Conservation (phyloP, 2,888 invertebrate genomes). For the Mesodorylaimus sp. region DNA sequence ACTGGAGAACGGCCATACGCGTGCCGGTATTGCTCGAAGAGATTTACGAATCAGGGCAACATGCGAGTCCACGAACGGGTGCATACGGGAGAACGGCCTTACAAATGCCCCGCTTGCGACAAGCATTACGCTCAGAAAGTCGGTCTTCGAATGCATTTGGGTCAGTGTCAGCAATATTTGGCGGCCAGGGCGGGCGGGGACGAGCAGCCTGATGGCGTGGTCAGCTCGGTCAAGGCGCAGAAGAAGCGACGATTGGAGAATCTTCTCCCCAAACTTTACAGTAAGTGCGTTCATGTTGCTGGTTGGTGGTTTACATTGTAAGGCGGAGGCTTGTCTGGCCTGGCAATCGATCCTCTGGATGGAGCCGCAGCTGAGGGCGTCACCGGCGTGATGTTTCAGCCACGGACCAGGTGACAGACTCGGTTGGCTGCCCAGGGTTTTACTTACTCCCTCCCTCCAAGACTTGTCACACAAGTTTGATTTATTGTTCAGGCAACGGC, state of each 20-base stretch:
- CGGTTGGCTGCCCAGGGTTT: too few relatives aligned
- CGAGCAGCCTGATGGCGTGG: background rate
- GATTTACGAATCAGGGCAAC: slow-evolving; percentile 24
- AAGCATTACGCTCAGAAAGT: slow-evolving; percentile 24
- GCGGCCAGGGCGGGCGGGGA: background rate
- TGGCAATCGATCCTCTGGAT: too few relatives aligned
- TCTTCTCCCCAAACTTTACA: slow-evolving; percentile 7
- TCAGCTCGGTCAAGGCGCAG: background rate
- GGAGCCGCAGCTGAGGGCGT: too few relatives aligned
- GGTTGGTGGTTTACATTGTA: too few relatives aligned
- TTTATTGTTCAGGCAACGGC: too few relatives aligned
- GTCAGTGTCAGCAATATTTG: slow-evolving; percentile 20
- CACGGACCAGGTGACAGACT: too few relatives aligned
- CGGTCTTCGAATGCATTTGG: slow-evolving; percentile 24
- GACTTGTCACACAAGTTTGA: too few relatives aligned
- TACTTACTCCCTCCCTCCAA: too few relatives aligned
- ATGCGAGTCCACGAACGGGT: slow-evolving; percentile 17
- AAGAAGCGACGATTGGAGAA: slow-evolving; percentile 5
- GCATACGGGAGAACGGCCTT: slow-evolving; percentile 13
- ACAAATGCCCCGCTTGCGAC: slow-evolving; percentile 22
- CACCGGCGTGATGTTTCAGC: too few relatives aligned
- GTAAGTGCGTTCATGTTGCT: background rate
- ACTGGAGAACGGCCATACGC: slow-evolving; percentile 20
- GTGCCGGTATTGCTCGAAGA: slow-evolving; percentile 22
- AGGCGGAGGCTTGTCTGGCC: too few relatives aligned